Evolutionary conservation across 2,797 vertebrate genomes (phyloP).

Genomic region (Salarias fasciatus): DNA sequence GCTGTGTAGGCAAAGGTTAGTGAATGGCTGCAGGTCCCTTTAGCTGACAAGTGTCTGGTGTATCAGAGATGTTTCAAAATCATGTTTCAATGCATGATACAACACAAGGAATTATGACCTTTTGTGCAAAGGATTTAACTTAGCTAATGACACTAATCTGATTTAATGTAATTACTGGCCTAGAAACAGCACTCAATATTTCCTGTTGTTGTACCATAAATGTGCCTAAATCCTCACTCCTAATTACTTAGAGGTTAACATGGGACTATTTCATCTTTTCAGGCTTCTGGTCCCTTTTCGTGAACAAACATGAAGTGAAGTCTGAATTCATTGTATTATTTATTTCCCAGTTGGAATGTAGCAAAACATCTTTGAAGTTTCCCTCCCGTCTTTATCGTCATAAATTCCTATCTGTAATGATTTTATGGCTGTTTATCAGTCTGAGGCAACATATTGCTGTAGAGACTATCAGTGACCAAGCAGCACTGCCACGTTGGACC

Average conservation of each 20-base stretch:
- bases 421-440: constrained; percentile 82
- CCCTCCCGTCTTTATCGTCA: constrained; percentile 9
- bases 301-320: too few relatives aligned
- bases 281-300: too few relatives aligned
- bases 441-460: constrained; percentile 54
- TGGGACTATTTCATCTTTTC: too few relatives aligned
- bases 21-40: too few relatives aligned
- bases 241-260: not conserved
- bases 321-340: too few relatives aligned
- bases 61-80: too few relatives aligned
- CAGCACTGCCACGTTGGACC: constrained; percentile 79
- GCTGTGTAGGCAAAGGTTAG: too few relatives aligned
- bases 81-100: too few relatives aligned
- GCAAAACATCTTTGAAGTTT: constrained; percentile 24
- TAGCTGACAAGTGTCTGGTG: too few relatives aligned
- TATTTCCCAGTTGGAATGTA: constrained; percentile 6
- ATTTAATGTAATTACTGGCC: not conserved
- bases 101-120: not conserved
- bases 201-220: too few relatives aligned
- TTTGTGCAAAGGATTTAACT: not conserved
- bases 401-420: constrained; percentile 65
- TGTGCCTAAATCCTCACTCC: not conserved
- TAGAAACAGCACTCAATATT: not conserved
- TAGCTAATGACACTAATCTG: not conserved
- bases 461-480: constrained; percentile 65